Evolutionary conservation across 2,888 invertebrate genomes (phyloP), one percentile per base, ranked within the genome.

Genomic region (Drosophila conformis): DNA sequence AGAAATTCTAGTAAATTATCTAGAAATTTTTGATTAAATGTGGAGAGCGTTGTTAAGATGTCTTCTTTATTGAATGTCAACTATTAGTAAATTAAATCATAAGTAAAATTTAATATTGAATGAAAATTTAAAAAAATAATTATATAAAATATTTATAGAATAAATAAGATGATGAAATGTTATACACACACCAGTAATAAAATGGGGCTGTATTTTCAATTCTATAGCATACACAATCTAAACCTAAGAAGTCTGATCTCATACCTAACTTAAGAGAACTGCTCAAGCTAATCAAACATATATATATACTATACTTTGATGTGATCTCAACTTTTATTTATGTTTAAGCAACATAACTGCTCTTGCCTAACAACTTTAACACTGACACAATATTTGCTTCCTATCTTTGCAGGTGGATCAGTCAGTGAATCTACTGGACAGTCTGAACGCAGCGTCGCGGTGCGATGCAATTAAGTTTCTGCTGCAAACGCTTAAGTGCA

Each of bases 391-490:
- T 60, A 10, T 38, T 49, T 35, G 35, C 46, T 52, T 60, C 42
- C 8, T 25, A 13, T 42, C 52, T 75, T 84, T 78, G 8, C 74
- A 93, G 93, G 93, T 91, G 89, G 92, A 92, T 87, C 92, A 92
- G 82, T 91, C 93, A 78, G 75, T 93, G 80, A 91, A 81, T 82
- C 87, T 92, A 82, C 90, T 93, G 81, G 93, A 92, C 61, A 89
- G 87, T 78, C 80, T 93, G 77, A 90, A 82, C 83, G 75, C 83
- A 69, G 79, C 87, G 83, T 90, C 92, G 85, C 92, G 90, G 78
- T 91, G 91, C 83, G 92, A 93, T 89, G 93, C 93, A 65, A 80
- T 93, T 56, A 90, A 92, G 71, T 93, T 92, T 87, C 80, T 92
- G 72, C 82, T 93, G 72, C 90, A 92, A 78, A 91, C 90, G 73